phyloP scores from a whole-genome alignment of 2,797 vertebrate species.

The Gambusia yucatana region DNA sequence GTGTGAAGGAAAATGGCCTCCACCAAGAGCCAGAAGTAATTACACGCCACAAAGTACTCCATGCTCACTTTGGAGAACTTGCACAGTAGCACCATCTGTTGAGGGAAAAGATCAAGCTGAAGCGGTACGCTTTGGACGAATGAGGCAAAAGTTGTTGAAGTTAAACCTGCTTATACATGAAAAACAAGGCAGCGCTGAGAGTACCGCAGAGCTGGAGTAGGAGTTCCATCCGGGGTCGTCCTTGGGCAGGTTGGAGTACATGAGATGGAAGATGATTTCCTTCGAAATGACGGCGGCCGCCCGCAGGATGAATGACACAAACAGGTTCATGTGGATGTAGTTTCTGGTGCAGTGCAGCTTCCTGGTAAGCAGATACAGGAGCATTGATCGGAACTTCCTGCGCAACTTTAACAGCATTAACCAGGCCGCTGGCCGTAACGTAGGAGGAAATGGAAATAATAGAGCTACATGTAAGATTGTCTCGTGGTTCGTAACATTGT shows the following conservation, averaged over 20 bases:
- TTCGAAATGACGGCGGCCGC: conserved; percentile 87
- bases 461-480: conserved; percentile 1
- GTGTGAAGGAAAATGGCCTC: conserved; percentile 94
- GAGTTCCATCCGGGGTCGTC: conserved; percentile 87
- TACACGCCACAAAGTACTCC: conserved; percentile 93
- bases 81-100: conserved; percentile 85
- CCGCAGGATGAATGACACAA: conserved; percentile 92
- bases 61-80: conserved; percentile 87
- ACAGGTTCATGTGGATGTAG: conserved; percentile 98
- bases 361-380: conserved; percentile 77
- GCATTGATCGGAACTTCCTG: conserved; percentile 38
- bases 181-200: background rate
- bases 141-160: background rate
- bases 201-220: conserved; percentile 84
- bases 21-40: conserved; percentile 93
- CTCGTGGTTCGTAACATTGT: conserved; percentile 25
- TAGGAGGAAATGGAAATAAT: conserved; percentile 16
- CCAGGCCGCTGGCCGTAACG: background rate
- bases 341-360: conserved; percentile 97
- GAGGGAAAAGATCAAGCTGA: background rate
- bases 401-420: conserved; percentile 31
- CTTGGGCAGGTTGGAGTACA: conserved; percentile 82
- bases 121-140: background rate
- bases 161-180: background rate
- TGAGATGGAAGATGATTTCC: conserved; percentile 81